A percentile compares a stretch with the other conserved stretches of the same genome.
phyloP scores from a whole-genome alignment of 2,888 invertebrate species.

The Caenorhabditis japonica region DNA sequence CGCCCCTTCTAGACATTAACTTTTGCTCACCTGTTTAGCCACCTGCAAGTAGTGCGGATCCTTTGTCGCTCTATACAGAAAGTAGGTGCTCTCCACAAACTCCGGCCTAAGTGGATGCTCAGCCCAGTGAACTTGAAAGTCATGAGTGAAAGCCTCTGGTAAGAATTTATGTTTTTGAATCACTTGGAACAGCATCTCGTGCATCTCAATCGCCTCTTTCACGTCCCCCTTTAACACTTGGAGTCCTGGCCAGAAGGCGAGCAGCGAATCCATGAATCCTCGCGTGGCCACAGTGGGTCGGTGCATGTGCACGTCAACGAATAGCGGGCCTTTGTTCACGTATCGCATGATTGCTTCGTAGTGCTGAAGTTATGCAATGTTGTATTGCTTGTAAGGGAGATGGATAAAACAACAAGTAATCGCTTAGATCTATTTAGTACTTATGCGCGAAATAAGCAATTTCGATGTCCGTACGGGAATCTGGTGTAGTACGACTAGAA shows the following conservation, averaged over 20 bases:
- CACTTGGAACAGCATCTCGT: constrained; percentile 98
- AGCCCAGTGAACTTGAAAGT: constrained; percentile 98
- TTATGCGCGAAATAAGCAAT: too few relatives aligned
- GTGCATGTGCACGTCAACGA: constrained; percentile 95
- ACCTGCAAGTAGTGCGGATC: constrained; percentile 95
- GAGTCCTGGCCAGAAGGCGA: constrained; percentile 98
- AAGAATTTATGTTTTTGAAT: constrained; percentile 97
- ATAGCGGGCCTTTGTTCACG: constrained; percentile 92
- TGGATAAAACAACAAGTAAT: too few relatives aligned
- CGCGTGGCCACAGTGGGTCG: constrained; percentile 92
- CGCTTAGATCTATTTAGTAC: too few relatives aligned
- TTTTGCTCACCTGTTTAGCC: constrained; percentile 83
- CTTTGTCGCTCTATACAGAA: constrained; percentile 91
- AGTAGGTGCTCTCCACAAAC: constrained; percentile 97
- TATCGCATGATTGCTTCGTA: constrained; percentile 82
- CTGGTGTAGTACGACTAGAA: too few relatives aligned
- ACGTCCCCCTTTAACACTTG: constrained; percentile 88
- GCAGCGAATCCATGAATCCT: constrained; percentile 95
- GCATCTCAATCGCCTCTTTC: constrained; percentile 96
- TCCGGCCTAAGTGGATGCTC: constrained; percentile 94
- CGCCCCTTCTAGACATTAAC: not conserved
- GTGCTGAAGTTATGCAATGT: constrained; percentile 62
- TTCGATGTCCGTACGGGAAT: too few relatives aligned
- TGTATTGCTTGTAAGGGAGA: not conserved
- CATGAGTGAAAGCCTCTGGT: constrained; percentile 97